Conservation (phyloP, 2,113 vertebrate genomes). For the Salvelinus namaycush region DNA sequence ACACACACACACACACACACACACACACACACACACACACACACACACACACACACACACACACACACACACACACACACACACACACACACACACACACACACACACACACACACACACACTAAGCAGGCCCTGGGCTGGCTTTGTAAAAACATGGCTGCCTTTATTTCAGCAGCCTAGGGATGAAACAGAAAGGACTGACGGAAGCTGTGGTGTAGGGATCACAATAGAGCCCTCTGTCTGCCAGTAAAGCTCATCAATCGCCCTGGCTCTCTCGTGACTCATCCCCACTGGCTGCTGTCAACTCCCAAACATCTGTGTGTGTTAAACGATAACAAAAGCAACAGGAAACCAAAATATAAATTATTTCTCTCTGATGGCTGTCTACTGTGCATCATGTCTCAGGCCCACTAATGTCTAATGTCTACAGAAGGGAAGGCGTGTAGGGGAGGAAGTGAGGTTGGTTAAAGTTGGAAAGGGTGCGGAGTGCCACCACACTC, state of each 20-base stretch:
- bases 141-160: constrained; percentile 58
- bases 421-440: not conserved
- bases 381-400: not conserved
- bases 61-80: too few species aligned
- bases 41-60: too few species aligned
- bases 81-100: too few species aligned
- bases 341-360: constrained; percentile 31
- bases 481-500: too few species aligned
- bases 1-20: too few species aligned
- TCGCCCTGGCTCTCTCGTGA: constrained; percentile 60
- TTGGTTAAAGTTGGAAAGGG: not conserved
- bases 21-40: not conserved
- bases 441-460: not conserved
- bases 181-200: constrained; percentile 58
- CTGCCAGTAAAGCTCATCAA: constrained; percentile 64
- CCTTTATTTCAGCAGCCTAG: constrained; percentile 59
- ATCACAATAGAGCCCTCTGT: constrained; percentile 70
- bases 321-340: constrained; percentile 50
- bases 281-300: constrained; percentile 57
- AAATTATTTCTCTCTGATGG: constrained; percentile 43
- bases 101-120: not conserved
- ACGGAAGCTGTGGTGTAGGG: constrained; percentile 50
- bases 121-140: constrained; percentile 22
- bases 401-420: not conserved
- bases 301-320: constrained; percentile 55